A percentile compares a stretch with the other conserved stretches of the same genome.
Conservation (phyloP, 1,140 invertebrate genomes). For the Hyles euphorbiae region DNA sequence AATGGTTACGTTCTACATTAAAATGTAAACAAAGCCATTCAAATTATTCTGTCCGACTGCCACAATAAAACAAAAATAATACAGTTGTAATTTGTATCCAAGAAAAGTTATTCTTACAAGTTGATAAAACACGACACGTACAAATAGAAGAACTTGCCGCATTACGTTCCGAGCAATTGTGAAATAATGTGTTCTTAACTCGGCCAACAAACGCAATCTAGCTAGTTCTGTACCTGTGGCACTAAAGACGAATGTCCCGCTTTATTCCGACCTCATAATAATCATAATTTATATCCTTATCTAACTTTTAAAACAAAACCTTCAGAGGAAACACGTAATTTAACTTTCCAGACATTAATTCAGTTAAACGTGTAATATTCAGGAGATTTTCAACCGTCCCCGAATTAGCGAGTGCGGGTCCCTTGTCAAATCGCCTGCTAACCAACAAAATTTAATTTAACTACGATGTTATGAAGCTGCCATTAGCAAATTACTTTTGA, state of each 20-base stretch:
- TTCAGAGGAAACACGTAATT: constrained; percentile 15
- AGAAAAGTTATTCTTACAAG: too few species aligned
- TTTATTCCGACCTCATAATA: constrained; percentile 1
- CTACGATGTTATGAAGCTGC: constrained; percentile 4
- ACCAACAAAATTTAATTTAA: constrained; percentile 23
- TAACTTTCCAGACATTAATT: constrained; percentile 23
- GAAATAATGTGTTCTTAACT: too few species aligned
- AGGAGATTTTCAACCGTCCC: constrained; percentile 12
- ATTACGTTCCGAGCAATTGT: too few species aligned
- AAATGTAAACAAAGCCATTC: too few species aligned
- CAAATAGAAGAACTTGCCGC: too few species aligned
- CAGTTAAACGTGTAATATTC: constrained; percentile 22
- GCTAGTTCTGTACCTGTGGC: too few species aligned
- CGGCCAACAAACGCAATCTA: too few species aligned
- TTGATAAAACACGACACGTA: too few species aligned
- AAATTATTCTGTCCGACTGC: too few species aligned
- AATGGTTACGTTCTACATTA: too few species aligned
- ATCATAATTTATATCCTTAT: constrained; percentile 9
- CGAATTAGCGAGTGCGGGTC: constrained; percentile 14
- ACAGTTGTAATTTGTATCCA: too few species aligned
- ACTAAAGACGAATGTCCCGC: background rate
- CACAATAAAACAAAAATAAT: too few species aligned
- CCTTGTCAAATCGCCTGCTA: constrained; percentile 19
- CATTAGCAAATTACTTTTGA: constrained; percentile 6
- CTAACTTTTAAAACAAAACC: constrained; percentile 12